A percentile compares a stretch with the other conserved stretches of the same genome.
Evolutionary conservation across 2,888 invertebrate genomes (phyloP).

Genomic region (Tromatobia lineatoria): DNA sequence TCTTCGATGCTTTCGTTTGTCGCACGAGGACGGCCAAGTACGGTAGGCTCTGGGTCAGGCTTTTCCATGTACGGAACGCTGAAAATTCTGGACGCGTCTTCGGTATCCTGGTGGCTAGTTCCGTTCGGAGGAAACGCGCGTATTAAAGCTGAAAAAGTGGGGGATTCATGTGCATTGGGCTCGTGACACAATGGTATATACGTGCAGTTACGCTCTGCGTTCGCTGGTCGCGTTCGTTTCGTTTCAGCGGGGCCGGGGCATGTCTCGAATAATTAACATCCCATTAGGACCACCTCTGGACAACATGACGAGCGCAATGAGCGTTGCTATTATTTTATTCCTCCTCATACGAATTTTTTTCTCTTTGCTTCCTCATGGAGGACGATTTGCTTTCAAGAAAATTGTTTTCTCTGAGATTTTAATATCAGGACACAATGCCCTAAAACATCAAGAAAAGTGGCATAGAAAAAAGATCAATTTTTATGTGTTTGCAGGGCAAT

Average conservation of each 20-base stretch:
- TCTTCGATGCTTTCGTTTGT: constrained; percentile 46
- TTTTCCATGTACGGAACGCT: constrained; percentile 76
- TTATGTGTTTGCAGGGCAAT: too few relatives aligned
- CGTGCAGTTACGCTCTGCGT: constrained; percentile 73
- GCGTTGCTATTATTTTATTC: neutral
- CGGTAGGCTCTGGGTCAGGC: constrained; percentile 68
- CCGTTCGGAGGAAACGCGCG: constrained; percentile 60
- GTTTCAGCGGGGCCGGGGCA: constrained; percentile 55
- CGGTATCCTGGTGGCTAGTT: constrained; percentile 76
- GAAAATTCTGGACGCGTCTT: constrained; percentile 81
- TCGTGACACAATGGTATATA: constrained; percentile 53
- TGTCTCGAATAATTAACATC: constrained; percentile 78
- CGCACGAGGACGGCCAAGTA: constrained; percentile 68
- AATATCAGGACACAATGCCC: too few relatives aligned
- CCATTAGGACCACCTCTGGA: constrained; percentile 69
- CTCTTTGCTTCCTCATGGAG: too few relatives aligned
- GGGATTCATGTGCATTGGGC: constrained; percentile 24
- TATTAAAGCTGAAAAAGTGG: constrained; percentile 29
- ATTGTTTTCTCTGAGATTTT: too few relatives aligned
- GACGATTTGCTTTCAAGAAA: too few relatives aligned
- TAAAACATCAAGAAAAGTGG: too few relatives aligned
- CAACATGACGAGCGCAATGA: constrained; percentile 10
- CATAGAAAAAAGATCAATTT: too few relatives aligned
- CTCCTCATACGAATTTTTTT: neutral
- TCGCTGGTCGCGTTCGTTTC: constrained; percentile 45